phyloP scores from a whole-genome alignment of 2,113 vertebrate genomes.

The Alligator mississippiensis region DNA sequence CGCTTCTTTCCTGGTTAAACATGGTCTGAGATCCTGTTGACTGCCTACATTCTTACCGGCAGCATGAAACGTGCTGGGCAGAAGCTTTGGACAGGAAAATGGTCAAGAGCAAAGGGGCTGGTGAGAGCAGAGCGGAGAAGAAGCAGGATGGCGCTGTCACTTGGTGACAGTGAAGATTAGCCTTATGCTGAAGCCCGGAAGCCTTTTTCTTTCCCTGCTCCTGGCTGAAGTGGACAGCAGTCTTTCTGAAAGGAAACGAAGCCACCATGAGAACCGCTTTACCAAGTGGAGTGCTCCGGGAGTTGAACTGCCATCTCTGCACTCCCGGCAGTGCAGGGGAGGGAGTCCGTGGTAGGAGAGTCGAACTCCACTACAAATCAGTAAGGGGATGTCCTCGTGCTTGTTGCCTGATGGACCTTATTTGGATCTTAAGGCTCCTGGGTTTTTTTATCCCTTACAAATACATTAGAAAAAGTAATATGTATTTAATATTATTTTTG shows the following conservation, averaged over 20 bases:
- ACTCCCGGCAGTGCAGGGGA: background rate
- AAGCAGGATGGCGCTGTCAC: background rate
- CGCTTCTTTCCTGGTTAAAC: background rate
- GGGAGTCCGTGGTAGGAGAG: background rate
- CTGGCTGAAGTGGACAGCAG: background rate
- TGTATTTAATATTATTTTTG: background rate
- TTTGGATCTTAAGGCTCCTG: background rate
- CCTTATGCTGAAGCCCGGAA: background rate
- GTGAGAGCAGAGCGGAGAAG: background rate
- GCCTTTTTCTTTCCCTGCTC: background rate
- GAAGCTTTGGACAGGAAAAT: background rate
- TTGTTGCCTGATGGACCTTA: constrained; percentile 16
- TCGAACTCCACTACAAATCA: background rate
- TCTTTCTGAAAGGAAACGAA: background rate
- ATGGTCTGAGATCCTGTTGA: background rate
- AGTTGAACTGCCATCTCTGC: background rate
- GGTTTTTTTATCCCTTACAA: too few relatives aligned
- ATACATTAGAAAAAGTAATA: too few relatives aligned
- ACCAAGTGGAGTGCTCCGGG: background rate
- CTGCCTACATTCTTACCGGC: background rate
- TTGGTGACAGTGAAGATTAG: background rate
- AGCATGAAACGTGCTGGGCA: background rate
- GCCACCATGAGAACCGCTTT: background rate
- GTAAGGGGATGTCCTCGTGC: background rate
- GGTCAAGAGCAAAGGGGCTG: background rate